These are phyloP conservation scores for Hydractinia echinata DNA, from an alignment of 30 jellyfish, hydroid and myxozoan genomes.

Conservation along the genomic window DNA sequence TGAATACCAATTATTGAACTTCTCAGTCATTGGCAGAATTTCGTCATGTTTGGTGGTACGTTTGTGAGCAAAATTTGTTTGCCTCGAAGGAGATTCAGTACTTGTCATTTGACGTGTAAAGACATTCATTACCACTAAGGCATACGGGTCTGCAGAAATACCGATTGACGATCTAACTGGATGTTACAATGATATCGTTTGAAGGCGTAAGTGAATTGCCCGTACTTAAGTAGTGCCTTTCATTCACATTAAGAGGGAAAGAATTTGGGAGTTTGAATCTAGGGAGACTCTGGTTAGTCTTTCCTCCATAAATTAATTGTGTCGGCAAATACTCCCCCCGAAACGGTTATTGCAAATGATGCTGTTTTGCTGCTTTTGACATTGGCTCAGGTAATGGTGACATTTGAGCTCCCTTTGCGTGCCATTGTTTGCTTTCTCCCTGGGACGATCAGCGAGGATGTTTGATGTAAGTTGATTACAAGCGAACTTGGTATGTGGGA, in stretches of 20 bases:
- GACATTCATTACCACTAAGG: too few relatives aligned
- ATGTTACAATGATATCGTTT: not conserved
- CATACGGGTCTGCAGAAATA: too few relatives aligned
- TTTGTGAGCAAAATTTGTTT: too few relatives aligned
- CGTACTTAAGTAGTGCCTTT: not conserved
- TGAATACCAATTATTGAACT: not conserved
- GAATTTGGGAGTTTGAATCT: not conserved
- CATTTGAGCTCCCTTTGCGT: not conserved
- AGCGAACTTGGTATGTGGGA: not conserved
- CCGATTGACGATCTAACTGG: too few relatives aligned
- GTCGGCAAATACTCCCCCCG: not conserved
- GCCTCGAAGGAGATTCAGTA: too few relatives aligned
- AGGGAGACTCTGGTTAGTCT: not conserved
- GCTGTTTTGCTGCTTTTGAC: conserved; percentile 10
- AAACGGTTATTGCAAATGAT: conserved; percentile 1
- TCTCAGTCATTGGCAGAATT: too few relatives aligned
- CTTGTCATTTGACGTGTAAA: too few relatives aligned
- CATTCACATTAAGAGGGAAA: not conserved
- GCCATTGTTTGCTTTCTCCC: conserved; percentile 17
- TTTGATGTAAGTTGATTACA: conserved; percentile 11
- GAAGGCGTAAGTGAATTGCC: not conserved
- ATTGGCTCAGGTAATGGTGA: not conserved
- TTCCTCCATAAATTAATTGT: not conserved
- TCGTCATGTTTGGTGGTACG: too few relatives aligned
- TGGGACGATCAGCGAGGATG: not conserved